Evolutionary conservation across 1,140 invertebrate species (phyloP).

Genomic region (Meloidogyne chitwoodi): DNA sequence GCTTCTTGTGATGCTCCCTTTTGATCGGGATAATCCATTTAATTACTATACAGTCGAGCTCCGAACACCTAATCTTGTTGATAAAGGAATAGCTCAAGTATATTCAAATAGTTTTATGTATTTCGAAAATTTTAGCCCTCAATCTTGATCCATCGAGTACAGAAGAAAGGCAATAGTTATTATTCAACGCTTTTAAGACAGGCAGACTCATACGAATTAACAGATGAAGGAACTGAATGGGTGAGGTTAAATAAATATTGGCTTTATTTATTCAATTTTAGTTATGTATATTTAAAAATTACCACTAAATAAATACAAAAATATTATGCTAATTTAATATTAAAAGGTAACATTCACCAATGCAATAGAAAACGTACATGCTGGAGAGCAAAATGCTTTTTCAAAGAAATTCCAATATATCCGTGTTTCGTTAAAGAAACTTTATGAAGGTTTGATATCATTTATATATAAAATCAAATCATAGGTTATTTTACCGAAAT

Average conservation of each 20-base stretch:
- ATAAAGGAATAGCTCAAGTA: constrained; percentile 45
- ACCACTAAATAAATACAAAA: constrained; percentile 33
- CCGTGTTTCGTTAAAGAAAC: constrained; percentile 38
- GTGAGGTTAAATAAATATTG: background rate
- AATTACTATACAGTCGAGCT: constrained; percentile 55
- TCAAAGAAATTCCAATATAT: constrained; percentile 42
- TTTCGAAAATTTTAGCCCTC: constrained; percentile 32
- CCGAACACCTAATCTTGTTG: constrained; percentile 44
- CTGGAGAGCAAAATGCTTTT: background rate
- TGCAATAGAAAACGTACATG: too few relatives aligned
- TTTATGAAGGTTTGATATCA: constrained; percentile 29
- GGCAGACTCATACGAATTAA: constrained; percentile 53
- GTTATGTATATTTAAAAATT: background rate
- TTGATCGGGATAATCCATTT: constrained; percentile 46
- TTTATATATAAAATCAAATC: too few relatives aligned
- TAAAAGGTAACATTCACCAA: constrained; percentile 14
- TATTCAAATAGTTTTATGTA: background rate
- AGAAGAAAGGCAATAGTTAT: constrained; percentile 42
- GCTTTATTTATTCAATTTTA: too few relatives aligned
- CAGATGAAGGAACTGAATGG: constrained; percentile 49
- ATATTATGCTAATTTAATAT: constrained; percentile 36
- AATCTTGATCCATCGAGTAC: constrained; percentile 51
- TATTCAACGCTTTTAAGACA: constrained; percentile 53
- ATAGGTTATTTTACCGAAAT: too few relatives aligned
- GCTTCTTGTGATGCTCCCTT: constrained; percentile 54